Base-by-base conservation (phyloP, 2,888 invertebrate genomes). In the Epinotia bilunana region DNA sequence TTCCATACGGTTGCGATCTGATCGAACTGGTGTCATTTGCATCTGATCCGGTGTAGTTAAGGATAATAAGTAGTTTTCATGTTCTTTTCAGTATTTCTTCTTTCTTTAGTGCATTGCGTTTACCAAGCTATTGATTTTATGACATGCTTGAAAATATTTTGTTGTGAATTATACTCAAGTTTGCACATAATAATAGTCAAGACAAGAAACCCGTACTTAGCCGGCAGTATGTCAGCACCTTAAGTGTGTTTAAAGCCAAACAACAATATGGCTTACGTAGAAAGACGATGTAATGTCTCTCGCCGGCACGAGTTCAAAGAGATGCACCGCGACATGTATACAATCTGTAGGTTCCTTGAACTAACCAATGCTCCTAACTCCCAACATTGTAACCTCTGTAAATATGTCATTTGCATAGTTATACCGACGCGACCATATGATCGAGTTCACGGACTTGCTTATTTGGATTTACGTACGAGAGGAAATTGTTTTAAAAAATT, bases 141-240 rank as follows among this genome's bases (percentile, higher is more conserved):
- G 46, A 46, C 46, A 46, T 46, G 46, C 46, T 13, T 46, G 12
- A 46, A 46, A 46, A 46, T 12, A 49, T 53, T n/a, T n/a, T 53
- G n/a, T 53, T n/a, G 53, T n/a, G 53, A 53, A n/a, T 53, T 53
- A 12, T 49, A 49, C 49, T n/a, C n/a, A 67, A 33, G 12, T 18
- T 57, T 2, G 58, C 39, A 58, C 3, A 20, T 43, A 68, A 20
- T 43, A 68, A 58, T 53, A 55, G 55, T 20, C 20, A 55, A 64
- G 67, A 64, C 64, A 64, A 28, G 67, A 20, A 68, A 55, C 68
- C 68, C 23, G 18, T 68, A 68, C 68, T 68, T 68, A 65, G 53
- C n/a, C 49, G 7, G 65, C 65, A 33, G n/a, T 65, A n/a, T 68
- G 68, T 68, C 68, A 43, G 58, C 57, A 68, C 57, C 39, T 39